Evolutionary conservation across 2,113 vertebrate species (phyloP), one percentile per base, ranked within the genome.

Genomic region (Prolemur simus): DNA sequence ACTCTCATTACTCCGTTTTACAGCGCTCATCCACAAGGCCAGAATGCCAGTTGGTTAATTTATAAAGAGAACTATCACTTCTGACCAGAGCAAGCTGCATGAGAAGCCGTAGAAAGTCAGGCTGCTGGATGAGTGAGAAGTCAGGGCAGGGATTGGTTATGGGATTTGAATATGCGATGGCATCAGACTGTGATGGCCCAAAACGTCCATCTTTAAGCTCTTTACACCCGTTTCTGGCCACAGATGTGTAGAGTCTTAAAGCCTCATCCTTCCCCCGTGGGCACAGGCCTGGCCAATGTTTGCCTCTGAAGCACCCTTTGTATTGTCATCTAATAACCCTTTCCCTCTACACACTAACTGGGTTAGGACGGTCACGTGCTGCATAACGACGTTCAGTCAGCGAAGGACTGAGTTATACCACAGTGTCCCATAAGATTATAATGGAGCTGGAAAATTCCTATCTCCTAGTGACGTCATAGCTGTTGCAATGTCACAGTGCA

Each of bases 191-290:
- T 2, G 54, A 56, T 56, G 54, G 37, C 52, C 82, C 85, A 12
- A 8, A 0, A 18, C 6, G 10, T 27, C 47, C 54, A 10, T 27
- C n/a, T 37, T 32, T 7, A 8, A 29, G 49, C 2, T 14, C 5
- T 21, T 18, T 29, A 8, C 5, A 17, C n/a, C 47, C 6, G 47
- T 69, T 45, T 60, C 49, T 77, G 60, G 60, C 21, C 45, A 17
- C 9, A 56, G 82, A 23, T 1, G 1, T 4, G 47, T 45, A 2
- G 27, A 13, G 3, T 52, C 60, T 39, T 23, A 37, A 87, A 87
- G 29, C 80, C 18, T 47, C 32, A 8, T 47, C 58, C 14, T 8
- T 20, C 9, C 39, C 10, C 4, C 2, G 0, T 21, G 10, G 56
- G 12, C 32, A 18, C 10, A 49, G 49, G 18, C 8, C 60, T 9